A percentile compares a stretch with the other conserved stretches of the same genome.
Conservation (phyloP, 2,797 vertebrate genomes). For the Astyanax mexicanus region DNA sequence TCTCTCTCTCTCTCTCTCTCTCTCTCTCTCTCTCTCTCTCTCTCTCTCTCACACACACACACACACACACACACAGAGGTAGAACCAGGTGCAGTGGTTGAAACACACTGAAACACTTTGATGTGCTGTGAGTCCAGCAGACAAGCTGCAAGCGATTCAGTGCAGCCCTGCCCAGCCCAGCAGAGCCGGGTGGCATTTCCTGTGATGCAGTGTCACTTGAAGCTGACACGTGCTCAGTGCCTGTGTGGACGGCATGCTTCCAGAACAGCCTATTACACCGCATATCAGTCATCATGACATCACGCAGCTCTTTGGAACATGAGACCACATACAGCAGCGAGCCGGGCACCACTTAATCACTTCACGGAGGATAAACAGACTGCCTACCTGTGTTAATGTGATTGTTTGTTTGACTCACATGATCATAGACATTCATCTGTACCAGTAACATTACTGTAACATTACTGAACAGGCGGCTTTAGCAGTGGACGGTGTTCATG, state of each 20-base stretch:
- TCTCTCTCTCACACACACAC: background rate
- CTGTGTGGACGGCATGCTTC: conserved; percentile 8
- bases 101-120: background rate
- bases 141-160: background rate
- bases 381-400: conserved; percentile 29
- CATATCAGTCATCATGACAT: conserved; percentile 14
- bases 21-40: too few relatives aligned
- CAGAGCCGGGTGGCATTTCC: conserved; percentile 3
- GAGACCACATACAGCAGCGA: conserved; percentile 8
- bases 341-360: background rate
- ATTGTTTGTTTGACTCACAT: conserved; percentile 19
- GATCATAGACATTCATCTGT: conserved; percentile 14
- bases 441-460: conserved; percentile 18
- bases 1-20: background rate
- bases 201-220: background rate
- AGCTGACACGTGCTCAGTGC: background rate
- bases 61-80: background rate
- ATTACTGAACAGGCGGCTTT: background rate
- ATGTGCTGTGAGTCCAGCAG: background rate
- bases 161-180: conserved; percentile 10
- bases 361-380: conserved; percentile 5
- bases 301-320: conserved; percentile 9
- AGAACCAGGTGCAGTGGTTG: background rate
- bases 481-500: background rate
- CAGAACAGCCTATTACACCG: conserved; percentile 17